Evolutionary conservation across 2,888 invertebrate species (phyloP).

Genomic region (Spilarctia lutea): DNA sequence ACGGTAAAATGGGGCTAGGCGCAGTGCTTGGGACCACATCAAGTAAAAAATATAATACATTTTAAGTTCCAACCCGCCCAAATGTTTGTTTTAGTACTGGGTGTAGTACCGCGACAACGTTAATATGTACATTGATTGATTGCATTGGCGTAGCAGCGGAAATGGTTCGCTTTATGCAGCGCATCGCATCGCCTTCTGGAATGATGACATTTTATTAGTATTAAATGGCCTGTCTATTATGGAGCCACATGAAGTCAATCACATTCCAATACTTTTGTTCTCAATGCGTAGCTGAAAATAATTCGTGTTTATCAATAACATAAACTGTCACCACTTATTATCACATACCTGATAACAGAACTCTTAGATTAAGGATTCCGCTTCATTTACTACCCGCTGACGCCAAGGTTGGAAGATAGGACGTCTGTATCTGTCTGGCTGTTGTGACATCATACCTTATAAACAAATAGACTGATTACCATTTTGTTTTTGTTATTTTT

Average conservation of each 20-base stretch:
- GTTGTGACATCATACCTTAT: not conserved
- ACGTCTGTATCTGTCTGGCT: not conserved
- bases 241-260: not conserved
- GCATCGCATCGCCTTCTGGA: not conserved
- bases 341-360: not conserved
- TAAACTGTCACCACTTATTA: not conserved
- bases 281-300: not conserved
- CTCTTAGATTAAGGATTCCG: not conserved
- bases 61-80: not conserved
- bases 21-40: no score
- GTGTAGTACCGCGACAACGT: not conserved
- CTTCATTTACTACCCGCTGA: not conserved
- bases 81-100: not conserved
- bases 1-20: not conserved
- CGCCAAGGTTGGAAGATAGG: not conserved
- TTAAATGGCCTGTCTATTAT: not conserved
- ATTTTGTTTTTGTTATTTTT: not conserved
- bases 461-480: not conserved
- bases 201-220: not conserved
- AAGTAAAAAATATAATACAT: not conserved
- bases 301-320: not conserved
- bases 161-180: not conserved
- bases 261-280: not conserved
- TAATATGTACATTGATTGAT: not conserved
- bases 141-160: not conserved